phyloP scores from a whole-genome alignment of 2,113 vertebrate species.

The Ciconia maguari region DNA sequence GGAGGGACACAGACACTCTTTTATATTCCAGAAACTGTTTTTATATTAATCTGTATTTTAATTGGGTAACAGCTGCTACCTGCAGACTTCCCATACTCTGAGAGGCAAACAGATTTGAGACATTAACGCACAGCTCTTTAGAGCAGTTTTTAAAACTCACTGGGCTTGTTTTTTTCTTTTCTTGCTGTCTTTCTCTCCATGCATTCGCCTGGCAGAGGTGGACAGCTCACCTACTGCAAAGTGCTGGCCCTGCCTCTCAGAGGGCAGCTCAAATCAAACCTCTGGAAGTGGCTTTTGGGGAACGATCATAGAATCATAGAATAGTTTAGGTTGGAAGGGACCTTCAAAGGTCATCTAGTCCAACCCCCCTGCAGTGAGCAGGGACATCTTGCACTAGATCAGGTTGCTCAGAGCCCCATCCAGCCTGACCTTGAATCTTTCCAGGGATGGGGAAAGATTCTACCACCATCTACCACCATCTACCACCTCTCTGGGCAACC shows the following conservation, averaged over 20 bases:
- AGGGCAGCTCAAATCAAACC: not conserved
- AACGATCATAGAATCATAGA: not conserved
- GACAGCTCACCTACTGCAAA: not conserved
- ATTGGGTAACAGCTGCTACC: conserved; percentile 74
- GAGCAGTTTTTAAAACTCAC: conserved; percentile 51
- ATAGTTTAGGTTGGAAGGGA: not conserved
- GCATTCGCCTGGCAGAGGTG: not conserved
- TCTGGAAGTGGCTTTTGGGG: not conserved
- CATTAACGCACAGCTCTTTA: conserved; percentile 46
- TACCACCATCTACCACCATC: too few species aligned
- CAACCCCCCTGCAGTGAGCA: not conserved
- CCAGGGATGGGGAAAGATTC: not conserved
- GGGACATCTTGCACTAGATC: not conserved
- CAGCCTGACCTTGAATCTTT: not conserved
- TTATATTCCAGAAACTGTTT: conserved; percentile 73
- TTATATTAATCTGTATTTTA: conserved; percentile 78
- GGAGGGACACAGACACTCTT: conserved; percentile 62
- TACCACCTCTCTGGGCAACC: not conserved
- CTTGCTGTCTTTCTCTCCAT: not conserved
- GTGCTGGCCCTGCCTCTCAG: not conserved
- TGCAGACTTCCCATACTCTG: conserved; percentile 66
- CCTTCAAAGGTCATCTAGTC: not conserved
- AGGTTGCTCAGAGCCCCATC: not conserved
- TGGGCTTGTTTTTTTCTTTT: conserved; percentile 33
- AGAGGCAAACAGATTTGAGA: conserved; percentile 69